Evolutionary conservation across 2,113 vertebrate genomes (phyloP).

Genomic region (Ciconia stormi): DNA sequence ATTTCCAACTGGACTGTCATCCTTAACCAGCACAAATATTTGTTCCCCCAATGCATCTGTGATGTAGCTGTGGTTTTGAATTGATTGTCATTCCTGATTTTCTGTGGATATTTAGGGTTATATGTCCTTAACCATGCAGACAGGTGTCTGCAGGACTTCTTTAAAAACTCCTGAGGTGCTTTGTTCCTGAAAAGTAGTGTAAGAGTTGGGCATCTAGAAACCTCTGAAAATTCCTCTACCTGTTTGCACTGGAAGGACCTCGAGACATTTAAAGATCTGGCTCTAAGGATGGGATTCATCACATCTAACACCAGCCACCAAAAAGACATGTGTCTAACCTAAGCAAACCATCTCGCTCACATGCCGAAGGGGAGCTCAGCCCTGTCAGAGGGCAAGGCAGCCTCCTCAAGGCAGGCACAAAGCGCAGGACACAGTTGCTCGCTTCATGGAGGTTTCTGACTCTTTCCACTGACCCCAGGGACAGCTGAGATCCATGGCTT

Average conservation of each 20-base stretch:
- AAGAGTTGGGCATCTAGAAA: neutral
- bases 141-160: neutral
- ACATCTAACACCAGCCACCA: neutral
- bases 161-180: neutral
- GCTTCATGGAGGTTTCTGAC: neutral
- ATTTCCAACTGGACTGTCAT: neutral
- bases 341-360: neutral
- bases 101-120: neutral
- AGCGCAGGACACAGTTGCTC: rapidly evolving
- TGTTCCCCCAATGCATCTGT: neutral
- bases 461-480: neutral
- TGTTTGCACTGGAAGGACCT: neutral
- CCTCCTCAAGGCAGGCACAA: neutral
- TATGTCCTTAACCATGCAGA: neutral
- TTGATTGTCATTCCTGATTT: neutral
- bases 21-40: neutral
- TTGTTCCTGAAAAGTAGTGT: neutral
- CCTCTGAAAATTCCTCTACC: neutral
- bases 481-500: neutral
- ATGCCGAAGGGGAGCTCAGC: neutral
- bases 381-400: neutral
- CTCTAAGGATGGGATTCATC: neutral
- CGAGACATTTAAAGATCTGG: neutral
- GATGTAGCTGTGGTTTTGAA: neutral
- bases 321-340: neutral